Evolutionary conservation across 2,113 vertebrate species (phyloP).

Genomic region (Anoura caudifer): DNA sequence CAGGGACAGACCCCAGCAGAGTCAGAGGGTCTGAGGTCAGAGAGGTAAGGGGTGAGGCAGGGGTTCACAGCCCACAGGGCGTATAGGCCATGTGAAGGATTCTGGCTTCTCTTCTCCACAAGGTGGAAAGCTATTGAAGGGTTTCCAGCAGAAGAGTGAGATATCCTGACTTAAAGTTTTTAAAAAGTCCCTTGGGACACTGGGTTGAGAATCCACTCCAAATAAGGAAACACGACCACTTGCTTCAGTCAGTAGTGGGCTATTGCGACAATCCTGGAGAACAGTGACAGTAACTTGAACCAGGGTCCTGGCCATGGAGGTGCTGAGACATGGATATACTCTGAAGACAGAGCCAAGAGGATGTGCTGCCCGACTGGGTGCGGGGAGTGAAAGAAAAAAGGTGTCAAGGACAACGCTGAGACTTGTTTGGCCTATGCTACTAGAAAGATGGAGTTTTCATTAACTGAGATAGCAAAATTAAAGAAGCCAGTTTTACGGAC

Average conservation of each 20-base stretch:
- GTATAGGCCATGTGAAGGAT: background rate
- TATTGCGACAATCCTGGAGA: background rate
- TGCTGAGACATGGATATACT: background rate
- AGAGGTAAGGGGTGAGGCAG: background rate
- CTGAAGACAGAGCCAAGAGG: background rate
- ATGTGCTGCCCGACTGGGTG: background rate
- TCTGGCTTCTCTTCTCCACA: background rate
- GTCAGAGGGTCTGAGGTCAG: background rate
- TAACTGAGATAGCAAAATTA: background rate
- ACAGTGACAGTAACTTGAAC: background rate
- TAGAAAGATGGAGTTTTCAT: background rate
- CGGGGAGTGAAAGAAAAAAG: background rate
- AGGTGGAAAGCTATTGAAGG: background rate
- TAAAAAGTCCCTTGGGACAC: background rate
- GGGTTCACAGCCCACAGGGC: rapidly evolving
- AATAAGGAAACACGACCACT: background rate
- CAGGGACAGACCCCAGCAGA: background rate
- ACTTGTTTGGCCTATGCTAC: background rate
- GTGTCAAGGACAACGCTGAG: background rate
- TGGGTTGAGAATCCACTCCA: background rate
- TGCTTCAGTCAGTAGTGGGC: background rate
- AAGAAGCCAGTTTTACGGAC: background rate
- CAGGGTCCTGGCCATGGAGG: background rate
- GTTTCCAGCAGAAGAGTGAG: background rate
- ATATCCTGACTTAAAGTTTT: background rate